phyloP scores from a whole-genome alignment of 2,797 vertebrate genomes.

The Zalophus californianus region DNA sequence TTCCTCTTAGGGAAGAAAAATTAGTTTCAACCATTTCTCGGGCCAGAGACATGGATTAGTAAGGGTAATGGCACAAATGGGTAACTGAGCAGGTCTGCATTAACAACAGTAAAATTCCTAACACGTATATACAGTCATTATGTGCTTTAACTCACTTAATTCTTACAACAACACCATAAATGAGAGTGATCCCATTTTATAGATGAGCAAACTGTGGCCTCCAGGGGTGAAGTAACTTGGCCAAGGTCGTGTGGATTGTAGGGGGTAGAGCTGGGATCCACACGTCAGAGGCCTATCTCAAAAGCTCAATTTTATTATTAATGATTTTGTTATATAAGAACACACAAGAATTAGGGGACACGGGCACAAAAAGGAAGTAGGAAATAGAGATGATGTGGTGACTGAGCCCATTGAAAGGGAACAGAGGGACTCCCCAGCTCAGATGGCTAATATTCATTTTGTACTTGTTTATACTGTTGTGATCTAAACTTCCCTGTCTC shows the following conservation, averaged over 20 bases:
- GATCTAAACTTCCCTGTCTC: neutral
- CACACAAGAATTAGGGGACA: neutral
- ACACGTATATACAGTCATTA: too few relatives aligned
- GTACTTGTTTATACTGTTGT: neutral
- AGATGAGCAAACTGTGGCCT: neutral
- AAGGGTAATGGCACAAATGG: neutral
- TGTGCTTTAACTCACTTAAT: neutral
- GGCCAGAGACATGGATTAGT: neutral
- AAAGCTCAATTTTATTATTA: neutral
- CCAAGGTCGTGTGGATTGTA: neutral
- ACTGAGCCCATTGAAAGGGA: neutral
- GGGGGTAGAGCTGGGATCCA: neutral
- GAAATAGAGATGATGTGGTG: neutral
- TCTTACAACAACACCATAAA: neutral
- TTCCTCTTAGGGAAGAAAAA: neutral
- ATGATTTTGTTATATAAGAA: neutral
- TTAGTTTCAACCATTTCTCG: neutral
- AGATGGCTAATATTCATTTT: slow-evolving; percentile 22
- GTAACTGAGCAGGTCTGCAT: neutral
- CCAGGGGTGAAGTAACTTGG: neutral
- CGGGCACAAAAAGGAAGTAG: neutral
- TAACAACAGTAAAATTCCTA: neutral
- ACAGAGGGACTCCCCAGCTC: neutral
- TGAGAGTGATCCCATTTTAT: neutral
- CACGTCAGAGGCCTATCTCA: neutral